Conservation (phyloP, 2,888 invertebrate species). For the Meiosimyza platycephala region DNA sequence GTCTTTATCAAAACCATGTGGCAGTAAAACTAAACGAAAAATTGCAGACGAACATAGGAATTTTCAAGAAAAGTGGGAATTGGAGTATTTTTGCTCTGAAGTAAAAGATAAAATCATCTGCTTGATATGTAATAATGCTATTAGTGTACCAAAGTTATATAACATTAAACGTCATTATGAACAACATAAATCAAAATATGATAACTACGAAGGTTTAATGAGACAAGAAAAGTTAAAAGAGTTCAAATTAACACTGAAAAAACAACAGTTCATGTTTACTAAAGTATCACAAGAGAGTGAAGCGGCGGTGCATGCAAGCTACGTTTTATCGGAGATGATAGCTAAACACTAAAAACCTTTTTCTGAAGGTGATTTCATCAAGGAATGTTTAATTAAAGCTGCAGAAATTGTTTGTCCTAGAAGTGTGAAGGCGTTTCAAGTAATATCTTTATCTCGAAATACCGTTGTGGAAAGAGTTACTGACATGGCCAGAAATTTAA, state of each 20-base stretch:
- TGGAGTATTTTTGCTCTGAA: too few species aligned
- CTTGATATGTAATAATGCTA: too few species aligned
- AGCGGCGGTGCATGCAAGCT: slow-evolving; percentile 45
- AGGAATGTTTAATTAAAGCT: slow-evolving; percentile 45
- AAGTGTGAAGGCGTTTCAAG: slow-evolving; percentile 45
- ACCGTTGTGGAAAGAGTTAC: too few species aligned
- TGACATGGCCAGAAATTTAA: slow-evolving; percentile 35
- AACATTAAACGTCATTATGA: slow-evolving; percentile 45
- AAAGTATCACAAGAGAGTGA: too few species aligned
- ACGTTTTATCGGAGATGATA: slow-evolving; percentile 44
- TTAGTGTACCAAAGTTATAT: slow-evolving; percentile 45
- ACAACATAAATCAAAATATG: slow-evolving; percentile 47
- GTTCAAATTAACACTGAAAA: too few species aligned
- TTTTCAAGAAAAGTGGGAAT: too few species aligned
- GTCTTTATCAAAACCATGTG: slow-evolving; percentile 30
- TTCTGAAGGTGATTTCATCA: slow-evolving; percentile 46
- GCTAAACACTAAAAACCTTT: slow-evolving; percentile 46
- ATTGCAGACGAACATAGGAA: too few species aligned
- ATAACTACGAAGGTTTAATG: slow-evolving; percentile 44
- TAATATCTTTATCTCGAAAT: too few species aligned
- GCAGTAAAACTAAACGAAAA: too few species aligned
- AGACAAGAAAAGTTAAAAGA: too few species aligned
- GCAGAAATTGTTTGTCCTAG: slow-evolving; percentile 47
- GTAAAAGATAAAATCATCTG: too few species aligned
- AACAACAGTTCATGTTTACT: slow-evolving; percentile 44